Evolutionary conservation across 1,140 invertebrate genomes (phyloP), one percentile per base, ranked within the genome.

Genomic region (Spodoptera frugiperda): DNA sequence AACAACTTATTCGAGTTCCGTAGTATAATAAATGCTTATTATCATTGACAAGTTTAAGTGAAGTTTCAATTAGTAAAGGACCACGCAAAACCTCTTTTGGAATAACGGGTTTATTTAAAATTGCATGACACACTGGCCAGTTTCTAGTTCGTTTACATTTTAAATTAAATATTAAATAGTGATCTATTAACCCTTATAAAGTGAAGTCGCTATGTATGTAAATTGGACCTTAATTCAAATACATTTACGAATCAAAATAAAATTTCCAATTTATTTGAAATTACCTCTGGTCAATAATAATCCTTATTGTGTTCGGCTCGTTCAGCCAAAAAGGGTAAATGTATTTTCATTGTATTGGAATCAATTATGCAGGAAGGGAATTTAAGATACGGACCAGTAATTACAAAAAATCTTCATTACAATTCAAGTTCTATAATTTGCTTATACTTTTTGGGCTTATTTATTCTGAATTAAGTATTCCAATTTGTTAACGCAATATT

Each of bases 311-410:
- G 21, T 17, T 21, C 11, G 17, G 19, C 21, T 19, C 19, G 4
- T 17, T 48, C 10, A 21, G 17, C 61, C 15, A 21, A 65, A 21
- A 65, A 14, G 17, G 39, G 10, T 21, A 11, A 14, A 48, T 65
- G 39, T 12, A 48, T 14, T 21, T 19, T 11, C 61, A 10, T 14
- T 30, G 39, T 44, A 55, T 17, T 12, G 33, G 33, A 65, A 48
- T 65, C 44, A 65, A 65, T 65, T 65, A 65, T 65, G 39, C 61
- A 46, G 61, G 17, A 65, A 65, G 3, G 15, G 44, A 65, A 48
- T 48, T 6, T 48, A 15, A 6, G 44, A 65, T 65, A 65, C 19
- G 10, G 44, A 65, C 48, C 61, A 15, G 10, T 65, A 65, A 65
- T 46, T 65, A 48, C 57, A 30, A 33, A 8, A 14, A 39, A 15